Evolutionary conservation across 2,797 vertebrate species (phyloP), one percentile per base, ranked within the genome.

Genomic region (Graptemys geographica): DNA sequence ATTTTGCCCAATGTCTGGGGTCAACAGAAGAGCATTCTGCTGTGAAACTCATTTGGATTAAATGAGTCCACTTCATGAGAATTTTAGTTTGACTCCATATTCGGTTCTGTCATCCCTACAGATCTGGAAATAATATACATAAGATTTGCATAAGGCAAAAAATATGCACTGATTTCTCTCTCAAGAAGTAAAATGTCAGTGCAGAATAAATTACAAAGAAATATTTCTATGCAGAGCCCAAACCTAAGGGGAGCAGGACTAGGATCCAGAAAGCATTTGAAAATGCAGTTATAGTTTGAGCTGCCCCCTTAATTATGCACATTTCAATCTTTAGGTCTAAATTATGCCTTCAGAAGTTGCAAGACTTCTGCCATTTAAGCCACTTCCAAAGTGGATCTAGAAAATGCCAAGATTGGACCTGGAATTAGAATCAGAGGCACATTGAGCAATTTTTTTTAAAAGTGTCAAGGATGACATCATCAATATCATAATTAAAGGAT

Each of bases 1-100:
- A 37, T 51, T 86, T 33, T 72, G 80, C 5, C 55, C 93, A 93
- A 85, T 87, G 90, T 93, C 84, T 90, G 12, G 47, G 79, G 25
- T 5, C 56, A 62, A 44, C 31, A 79, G 83, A 55, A 62, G 11
- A 49, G 53, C 33, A 78, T 94, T 85, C 86, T 83, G 37, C 21
- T 5, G 41, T 84, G 41, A 91, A 94, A 37, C 3, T 27, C 44
- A 62, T 87, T 92, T 25, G 83, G 41, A 80, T 85, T 84, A 87
- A 79, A 78, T 6, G 3, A n/a, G 21, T 2, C 8, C 8, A 6
- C 13, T 85, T 88, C 44, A 33, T 55, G 83, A 79, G 4, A 0
- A 82, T 82, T 92, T 51, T 80, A 11, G 23, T 11, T 28, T 62
- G 33, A 76, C 31, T 57, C 84, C 49, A 11, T n/a, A 27, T 85